Base-by-base conservation (phyloP, 2,113 vertebrate genomes). In the Dunckerocampus dactyliophorus region DNA sequence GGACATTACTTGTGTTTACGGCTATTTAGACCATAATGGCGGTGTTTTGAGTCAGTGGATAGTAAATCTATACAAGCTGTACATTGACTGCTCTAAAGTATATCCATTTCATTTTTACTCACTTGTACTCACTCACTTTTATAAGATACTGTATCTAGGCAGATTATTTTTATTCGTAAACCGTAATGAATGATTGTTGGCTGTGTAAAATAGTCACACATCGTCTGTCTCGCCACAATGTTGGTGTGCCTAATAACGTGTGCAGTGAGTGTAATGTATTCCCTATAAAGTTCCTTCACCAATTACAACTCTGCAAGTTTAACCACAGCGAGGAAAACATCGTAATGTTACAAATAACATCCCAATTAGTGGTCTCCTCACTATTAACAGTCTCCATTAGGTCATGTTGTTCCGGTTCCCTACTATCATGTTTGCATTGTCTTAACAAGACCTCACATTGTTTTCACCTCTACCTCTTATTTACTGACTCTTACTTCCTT, bases 291-390 rank as follows among this genome's bases (percentile, higher is more conserved):
- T 16, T 50, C 16, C 34, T 55, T 47, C 22, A 65, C 21, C 28
- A 73, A 59, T 42, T 49, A 69, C 49, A 43, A 58, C 24, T n/a
- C n/a, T n/a, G n/a, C 43, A 24, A 43, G 5, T 47, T 8, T 58
- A 67, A 76, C 69, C 72, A 64, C 70, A 81, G 42, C 21, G 49
- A 71, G 62, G 19, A 56, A 42, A 20, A 56, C 5, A 13, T 11
- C 5, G 24, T 28, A 28, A 28, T 28, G 24, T 72, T 66, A 62
- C 55, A 73, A 75, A 77, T 76, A 70, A 75, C 15, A 21, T 70
- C 71, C 77, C 81, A 82, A 82, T 83, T 80, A 80, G 74, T 67
- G 62, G 69, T 67, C 62, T 71, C 45, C 73, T 67, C 68, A 11
- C 37, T 12, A 71, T 49, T 12, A n/a, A 61, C 63, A 60, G 56